phyloP scores from a whole-genome alignment of 2,888 invertebrate genomes.

The Agrotis puta region DNA sequence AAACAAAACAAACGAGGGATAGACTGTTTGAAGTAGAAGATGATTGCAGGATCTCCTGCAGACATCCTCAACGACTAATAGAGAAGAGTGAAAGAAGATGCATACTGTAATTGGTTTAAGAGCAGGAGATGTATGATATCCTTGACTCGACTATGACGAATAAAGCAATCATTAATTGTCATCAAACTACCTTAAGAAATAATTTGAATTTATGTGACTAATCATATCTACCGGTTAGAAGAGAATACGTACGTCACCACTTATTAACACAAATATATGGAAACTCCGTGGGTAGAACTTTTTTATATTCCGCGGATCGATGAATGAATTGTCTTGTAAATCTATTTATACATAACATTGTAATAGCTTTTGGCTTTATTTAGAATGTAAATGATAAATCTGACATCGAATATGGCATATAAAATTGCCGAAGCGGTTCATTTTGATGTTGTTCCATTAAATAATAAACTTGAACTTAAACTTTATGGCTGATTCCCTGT shows the following conservation, averaged over 20 bases:
- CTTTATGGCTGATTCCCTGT: slow-evolving; percentile 17
- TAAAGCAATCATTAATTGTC: no score
- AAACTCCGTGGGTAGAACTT: slow-evolving; percentile 54
- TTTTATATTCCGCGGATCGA: slow-evolving; percentile 50
- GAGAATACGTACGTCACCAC: slow-evolving; percentile 46
- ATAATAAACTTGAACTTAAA: slow-evolving; percentile 9
- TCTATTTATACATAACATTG: slow-evolving; percentile 32
- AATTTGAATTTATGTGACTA: slow-evolving; percentile 20
- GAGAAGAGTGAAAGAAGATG: no score
- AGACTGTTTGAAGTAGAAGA: no score
- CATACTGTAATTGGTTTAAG: no score
- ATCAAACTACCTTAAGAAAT: background rate
- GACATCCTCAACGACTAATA: no score
- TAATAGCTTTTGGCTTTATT: slow-evolving; percentile 58
- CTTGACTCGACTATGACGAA: no score
- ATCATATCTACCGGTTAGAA: slow-evolving; percentile 26
- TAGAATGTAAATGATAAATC: slow-evolving; percentile 17
- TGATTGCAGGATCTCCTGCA: no score
- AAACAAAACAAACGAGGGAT: no score
- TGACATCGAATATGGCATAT: slow-evolving; percentile 24
- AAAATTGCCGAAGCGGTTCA: slow-evolving; percentile 26
- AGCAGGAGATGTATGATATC: no score
- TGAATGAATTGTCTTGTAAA: slow-evolving; percentile 61
- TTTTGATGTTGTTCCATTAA: slow-evolving; percentile 31
- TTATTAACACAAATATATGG: slow-evolving; percentile 56